Evolutionary conservation across 2,888 invertebrate species (phyloP).

Genomic region (Clunio marinus): DNA sequence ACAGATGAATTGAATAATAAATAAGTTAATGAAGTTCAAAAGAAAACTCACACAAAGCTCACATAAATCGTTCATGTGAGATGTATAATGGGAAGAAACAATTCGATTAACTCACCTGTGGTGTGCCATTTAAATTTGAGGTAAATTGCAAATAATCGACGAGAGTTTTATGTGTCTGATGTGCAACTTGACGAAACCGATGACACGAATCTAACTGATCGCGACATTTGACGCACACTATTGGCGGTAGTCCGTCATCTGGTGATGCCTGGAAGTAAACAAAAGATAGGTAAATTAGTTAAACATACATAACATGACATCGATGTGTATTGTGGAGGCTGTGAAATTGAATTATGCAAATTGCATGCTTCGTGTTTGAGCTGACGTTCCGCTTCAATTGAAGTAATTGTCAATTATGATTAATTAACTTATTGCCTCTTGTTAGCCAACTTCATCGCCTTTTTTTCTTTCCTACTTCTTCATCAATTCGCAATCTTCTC

Average conservation of each 20-base stretch:
- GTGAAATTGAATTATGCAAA: conserved; percentile 33
- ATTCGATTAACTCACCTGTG: conserved; percentile 54
- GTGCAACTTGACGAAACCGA: conserved; percentile 71
- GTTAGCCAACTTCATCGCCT: conserved; percentile 30
- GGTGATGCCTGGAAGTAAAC: conserved; percentile 63
- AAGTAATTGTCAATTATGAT: conserved; percentile 33
- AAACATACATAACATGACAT: conserved; percentile 7
- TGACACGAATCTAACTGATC: conserved; percentile 70
- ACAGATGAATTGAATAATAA: conserved; percentile 32
- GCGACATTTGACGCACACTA: conserved; percentile 72
- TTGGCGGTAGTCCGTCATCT: conserved; percentile 70
- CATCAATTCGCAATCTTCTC: conserved; percentile 15
- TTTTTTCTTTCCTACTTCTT: not conserved
- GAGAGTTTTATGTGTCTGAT: conserved; percentile 69
- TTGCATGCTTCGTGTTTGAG: conserved; percentile 27
- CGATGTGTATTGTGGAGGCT: not conserved
- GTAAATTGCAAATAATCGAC: conserved; percentile 72
- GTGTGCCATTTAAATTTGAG: conserved; percentile 60
- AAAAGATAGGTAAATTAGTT: conserved; percentile 41
- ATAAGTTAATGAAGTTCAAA: no score
- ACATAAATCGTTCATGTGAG: not conserved
- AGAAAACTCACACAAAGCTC: not conserved
- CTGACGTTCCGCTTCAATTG: not conserved
- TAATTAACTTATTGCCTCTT: conserved; percentile 23
- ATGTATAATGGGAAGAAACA: not conserved